Base-by-base conservation (phyloP, 2,113 vertebrate genomes). In the Alexandromys fortis region DNA sequence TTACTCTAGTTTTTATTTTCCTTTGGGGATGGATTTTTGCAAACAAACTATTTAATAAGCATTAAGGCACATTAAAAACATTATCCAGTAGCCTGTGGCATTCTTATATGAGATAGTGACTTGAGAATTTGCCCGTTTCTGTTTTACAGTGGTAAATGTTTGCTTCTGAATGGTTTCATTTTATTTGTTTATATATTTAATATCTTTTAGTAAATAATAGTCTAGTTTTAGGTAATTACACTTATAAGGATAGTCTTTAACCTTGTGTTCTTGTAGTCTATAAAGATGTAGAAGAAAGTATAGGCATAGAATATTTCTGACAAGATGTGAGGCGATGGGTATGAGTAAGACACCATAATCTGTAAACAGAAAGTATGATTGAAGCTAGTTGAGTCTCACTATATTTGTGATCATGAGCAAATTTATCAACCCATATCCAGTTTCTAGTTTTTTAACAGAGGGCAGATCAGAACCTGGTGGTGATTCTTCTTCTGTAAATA, bases 311-410 rank as follows among this genome's bases (percentile, higher is more conserved):
- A 2, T 77, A 86, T 79, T 81, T 47, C 63, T 65, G 5, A 24
- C 1, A 63, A 67, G 6, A 4, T 38, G 17, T 42, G 4, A 3
- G 7, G 0, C 0, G 0, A 10, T 63, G 7, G 47, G 7, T 67
- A 28, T 45, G 7, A 17, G 33, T 47, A 19, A 89, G 21, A 30
- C 2, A 2, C 22, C 12, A 4, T 33, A 35, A 3, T 38, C 26
- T 55, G 0, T 12, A 63, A 28, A 8, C 12, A 72, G 12, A 52
- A 52, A 76, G 30, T 8, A 33, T 45, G 2, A 8, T 78, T 22
- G 22, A 4, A 72, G n/a, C 9, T 58, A 85, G 2, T 22, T 26
- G 67, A 12, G 45, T 70, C 4, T 86, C 19, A 45, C 14, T 58
- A 42, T n/a, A 63, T 61, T 65, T 86, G 12, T 85, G 21, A 83